Evolutionary conservation across 2,113 vertebrate genomes (phyloP), one percentile per base, ranked within the genome.

Genomic region (Carlito syrichta): DNA sequence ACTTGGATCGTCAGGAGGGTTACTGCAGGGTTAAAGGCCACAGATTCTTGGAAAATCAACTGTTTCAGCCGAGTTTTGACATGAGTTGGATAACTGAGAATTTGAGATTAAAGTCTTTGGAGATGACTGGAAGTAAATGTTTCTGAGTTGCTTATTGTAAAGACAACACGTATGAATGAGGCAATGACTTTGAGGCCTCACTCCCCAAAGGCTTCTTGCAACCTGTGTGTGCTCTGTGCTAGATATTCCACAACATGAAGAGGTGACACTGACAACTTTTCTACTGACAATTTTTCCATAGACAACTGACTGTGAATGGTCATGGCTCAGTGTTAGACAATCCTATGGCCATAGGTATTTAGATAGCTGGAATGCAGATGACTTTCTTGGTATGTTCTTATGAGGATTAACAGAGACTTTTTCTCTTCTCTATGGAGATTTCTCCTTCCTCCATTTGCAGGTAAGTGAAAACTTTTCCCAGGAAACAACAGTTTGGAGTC

Each of bases 121-220:
- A 35, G 40, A 32, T 35, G 17, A 40, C 6, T 19, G 8, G n/a
- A 30, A 8, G 2, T 60, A 8, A 22, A 12, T 16, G 6, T 27
- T 0, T 52, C n/a, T 73, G 77, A 16, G 35, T 22, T 8, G 1
- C 23, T 32, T 14, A 43, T 30, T 78, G 25, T 40, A 50, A 62
- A 38, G 35, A 32, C 1, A 4, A 3, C 35, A 0, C 6, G 14
- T 9, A 52, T 0, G 17, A 40, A 12, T 5, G n/a, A 56, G n/a
- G 19, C 5, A 12, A 32, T 23, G 19, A 12, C 5, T 19, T 3
- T 3, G 17, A 58, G 23, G 23, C 7, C 19, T 40, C 2, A 3
- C 8, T 62, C 32, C 10, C 5, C 11, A 56, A 30, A 19, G 20
- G 10, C 54, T 35, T 50, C 45, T 50, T 2, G 14, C 20, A 78